phyloP scores from a whole-genome alignment of 2,888 invertebrate species.

The Deroplatys truncata region DNA sequence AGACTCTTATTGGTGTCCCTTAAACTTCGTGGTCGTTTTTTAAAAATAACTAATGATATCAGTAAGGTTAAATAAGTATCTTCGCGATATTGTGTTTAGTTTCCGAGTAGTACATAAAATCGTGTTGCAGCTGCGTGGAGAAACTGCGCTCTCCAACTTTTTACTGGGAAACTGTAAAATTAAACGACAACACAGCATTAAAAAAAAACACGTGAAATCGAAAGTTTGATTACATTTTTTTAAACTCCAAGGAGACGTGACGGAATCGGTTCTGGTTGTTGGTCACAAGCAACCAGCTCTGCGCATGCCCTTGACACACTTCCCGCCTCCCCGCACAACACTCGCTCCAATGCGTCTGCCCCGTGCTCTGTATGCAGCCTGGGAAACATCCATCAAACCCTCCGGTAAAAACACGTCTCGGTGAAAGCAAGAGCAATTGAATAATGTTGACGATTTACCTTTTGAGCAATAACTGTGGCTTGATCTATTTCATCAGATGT shows the following conservation, averaged over 20 bases:
- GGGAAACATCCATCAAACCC: not conserved
- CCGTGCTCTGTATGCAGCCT: constrained; percentile 23
- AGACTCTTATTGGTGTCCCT: too few species aligned
- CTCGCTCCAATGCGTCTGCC: constrained; percentile 19
- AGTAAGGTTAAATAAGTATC: not conserved
- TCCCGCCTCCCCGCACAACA: constrained; percentile 35
- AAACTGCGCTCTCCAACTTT: not conserved
- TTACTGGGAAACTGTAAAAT: not conserved
- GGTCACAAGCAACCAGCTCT: constrained; percentile 5
- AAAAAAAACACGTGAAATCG: constrained; percentile 18
- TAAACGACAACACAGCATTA: not conserved
- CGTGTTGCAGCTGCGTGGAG: not conserved
- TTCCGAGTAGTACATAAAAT: not conserved
- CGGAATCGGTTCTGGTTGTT: constrained; percentile 22
- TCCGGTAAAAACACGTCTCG: constrained; percentile 1
- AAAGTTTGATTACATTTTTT: constrained; percentile 15
- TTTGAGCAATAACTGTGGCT: not conserved
- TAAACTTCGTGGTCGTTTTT: too few species aligned
- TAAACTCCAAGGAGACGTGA: constrained; percentile 16
- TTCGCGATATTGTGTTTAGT: not conserved
- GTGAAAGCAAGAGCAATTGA: not conserved
- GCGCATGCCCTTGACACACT: constrained; percentile 45
- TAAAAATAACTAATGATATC: too few species aligned
- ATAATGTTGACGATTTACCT: not conserved
- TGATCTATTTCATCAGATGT: not conserved